phyloP scores from a whole-genome alignment of 1,140 invertebrate species.

The Dendrolimus punctatus region DNA sequence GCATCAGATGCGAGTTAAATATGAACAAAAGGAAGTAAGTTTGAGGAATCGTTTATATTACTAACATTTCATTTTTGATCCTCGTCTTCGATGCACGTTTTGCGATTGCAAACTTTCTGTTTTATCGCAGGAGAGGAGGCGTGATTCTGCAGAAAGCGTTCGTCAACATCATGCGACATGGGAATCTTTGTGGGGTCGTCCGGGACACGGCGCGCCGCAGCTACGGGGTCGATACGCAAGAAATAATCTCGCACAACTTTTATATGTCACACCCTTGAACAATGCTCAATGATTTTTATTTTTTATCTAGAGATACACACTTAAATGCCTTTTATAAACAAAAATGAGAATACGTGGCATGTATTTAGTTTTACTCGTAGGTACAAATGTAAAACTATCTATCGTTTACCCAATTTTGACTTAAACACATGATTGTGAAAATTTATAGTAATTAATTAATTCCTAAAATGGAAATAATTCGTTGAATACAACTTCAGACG shows the following conservation, averaged over 20 bases:
- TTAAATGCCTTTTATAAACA: no score
- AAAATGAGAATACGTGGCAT: no score
- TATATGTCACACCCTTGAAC: constrained; percentile 42
- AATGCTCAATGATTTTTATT: constrained; percentile 11
- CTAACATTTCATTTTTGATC: constrained; percentile 1
- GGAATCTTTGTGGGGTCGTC: constrained; percentile 78
- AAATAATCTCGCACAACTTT: constrained; percentile 50
- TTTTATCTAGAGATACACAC: no score
- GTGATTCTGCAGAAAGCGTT: constrained; percentile 73
- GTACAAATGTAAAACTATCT: no score
- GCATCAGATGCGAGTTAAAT: constrained; percentile 54
- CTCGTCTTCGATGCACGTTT: background rate
- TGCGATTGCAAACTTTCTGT: constrained; percentile 5
- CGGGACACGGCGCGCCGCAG: constrained; percentile 78
- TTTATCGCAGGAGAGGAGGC: constrained; percentile 52
- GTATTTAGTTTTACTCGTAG: no score
- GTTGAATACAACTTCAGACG: no score
- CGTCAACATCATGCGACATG: constrained; percentile 77
- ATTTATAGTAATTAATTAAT: no score
- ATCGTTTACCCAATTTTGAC: no score
- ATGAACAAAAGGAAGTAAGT: constrained; percentile 43
- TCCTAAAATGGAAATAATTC: no score
- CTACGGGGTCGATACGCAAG: constrained; percentile 46
- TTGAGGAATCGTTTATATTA: background rate
- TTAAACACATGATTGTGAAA: no score